Conservation (phyloP, 2,797 vertebrate species). For the Odontamblyopus rebecca region DNA sequence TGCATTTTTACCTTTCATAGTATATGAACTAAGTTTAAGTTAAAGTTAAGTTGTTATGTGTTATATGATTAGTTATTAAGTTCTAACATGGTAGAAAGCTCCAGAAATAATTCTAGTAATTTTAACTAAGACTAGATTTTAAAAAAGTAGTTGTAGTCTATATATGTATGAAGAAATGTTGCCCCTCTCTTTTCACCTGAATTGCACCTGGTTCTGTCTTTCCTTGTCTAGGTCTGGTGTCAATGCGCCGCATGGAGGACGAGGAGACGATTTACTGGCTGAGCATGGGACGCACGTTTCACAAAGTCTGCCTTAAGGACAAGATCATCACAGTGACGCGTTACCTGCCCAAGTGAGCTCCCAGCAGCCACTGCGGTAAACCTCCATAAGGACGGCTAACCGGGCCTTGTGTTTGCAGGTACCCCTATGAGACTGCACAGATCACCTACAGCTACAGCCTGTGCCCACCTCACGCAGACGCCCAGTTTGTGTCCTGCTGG, state of each 20-base stretch:
- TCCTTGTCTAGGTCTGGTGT: conserved; percentile 83
- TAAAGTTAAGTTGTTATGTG: too few relatives aligned
- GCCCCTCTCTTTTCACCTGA: too few relatives aligned
- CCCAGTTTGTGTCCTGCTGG: conserved; percentile 94
- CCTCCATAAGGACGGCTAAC: background rate
- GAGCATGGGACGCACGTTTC: conserved; percentile 97
- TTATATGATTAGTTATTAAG: too few relatives aligned
- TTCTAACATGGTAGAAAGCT: too few relatives aligned
- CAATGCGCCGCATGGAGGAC: conserved; percentile 84
- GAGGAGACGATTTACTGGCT: conserved; percentile 95
- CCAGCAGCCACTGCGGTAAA: background rate
- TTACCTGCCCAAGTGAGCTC: conserved; percentile 90
- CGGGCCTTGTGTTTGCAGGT: conserved; percentile 70
- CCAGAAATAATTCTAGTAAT: too few relatives aligned
- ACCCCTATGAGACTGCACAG: conserved; percentile 92
- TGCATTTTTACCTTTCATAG: too few relatives aligned
- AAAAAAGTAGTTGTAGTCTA: too few relatives aligned
- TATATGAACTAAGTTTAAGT: too few relatives aligned
- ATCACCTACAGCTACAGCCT: conserved; percentile 96
- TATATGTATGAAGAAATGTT: too few relatives aligned
- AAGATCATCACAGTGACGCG: conserved; percentile 98
- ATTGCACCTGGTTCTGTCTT: background rate
- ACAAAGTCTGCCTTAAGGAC: conserved; percentile 95
- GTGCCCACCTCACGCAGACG: conserved; percentile 90
- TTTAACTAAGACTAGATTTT: too few relatives aligned